Conservation (phyloP, 1,140 invertebrate species). For the Araneus ventricosus region DNA sequence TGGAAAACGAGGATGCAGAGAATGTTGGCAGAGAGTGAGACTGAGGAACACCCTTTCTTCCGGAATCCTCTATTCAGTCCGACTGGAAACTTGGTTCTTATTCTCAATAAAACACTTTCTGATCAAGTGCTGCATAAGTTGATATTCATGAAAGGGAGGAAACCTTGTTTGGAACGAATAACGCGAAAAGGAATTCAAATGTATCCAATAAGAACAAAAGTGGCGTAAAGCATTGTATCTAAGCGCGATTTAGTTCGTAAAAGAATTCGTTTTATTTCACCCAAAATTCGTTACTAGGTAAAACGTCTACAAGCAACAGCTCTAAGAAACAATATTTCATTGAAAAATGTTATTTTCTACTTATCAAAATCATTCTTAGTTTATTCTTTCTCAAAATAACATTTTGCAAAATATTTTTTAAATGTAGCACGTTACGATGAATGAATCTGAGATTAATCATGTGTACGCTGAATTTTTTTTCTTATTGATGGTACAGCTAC, state of each 20-base stretch:
- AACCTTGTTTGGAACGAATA: conserved; percentile 21
- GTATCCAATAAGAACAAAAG: not conserved
- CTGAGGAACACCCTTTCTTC: not conserved
- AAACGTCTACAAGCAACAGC: too few species aligned
- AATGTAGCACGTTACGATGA: too few species aligned
- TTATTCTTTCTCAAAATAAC: too few species aligned
- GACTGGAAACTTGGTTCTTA: conserved; percentile 42
- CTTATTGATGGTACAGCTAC: too few species aligned
- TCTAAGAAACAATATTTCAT: too few species aligned
- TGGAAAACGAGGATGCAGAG: not conserved
- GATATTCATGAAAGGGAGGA: conserved; percentile 49
- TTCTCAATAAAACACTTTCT: conserved; percentile 60
- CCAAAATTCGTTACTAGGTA: not conserved
- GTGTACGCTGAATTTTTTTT: too few species aligned
- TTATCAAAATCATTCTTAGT: too few species aligned
- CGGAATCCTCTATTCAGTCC: not conserved
- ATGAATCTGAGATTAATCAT: too few species aligned
- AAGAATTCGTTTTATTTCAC: not conserved
- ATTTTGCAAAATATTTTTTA: too few species aligned
- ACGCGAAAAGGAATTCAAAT: not conserved
- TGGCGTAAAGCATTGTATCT: not conserved
- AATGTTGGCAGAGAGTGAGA: not conserved
- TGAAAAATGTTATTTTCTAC: too few species aligned
- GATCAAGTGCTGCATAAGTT: conserved; percentile 63
- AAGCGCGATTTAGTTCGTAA: not conserved